Evolutionary conservation across 2,797 vertebrate species (phyloP), one percentile per base, ranked within the genome.

Genomic region (Cirrhinus mrigala): DNA sequence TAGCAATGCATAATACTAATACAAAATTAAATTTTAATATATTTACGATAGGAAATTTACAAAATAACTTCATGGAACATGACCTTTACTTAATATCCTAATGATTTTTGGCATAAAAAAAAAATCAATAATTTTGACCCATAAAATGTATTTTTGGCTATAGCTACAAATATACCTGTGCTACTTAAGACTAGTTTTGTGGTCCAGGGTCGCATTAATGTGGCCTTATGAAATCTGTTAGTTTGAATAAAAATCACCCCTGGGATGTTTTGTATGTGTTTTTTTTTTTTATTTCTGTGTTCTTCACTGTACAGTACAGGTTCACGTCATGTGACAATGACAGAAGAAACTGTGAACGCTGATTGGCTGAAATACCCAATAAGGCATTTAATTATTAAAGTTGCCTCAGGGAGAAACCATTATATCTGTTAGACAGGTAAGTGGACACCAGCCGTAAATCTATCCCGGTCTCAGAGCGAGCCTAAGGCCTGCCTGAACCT

Each of bases 381-480:
- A 91, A 91, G 94, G n/a, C 92, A 92, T 95, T 98, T 94, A 98
- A 98, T 98, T 96, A 98, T 99, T 96, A 92, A 98, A 95, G 92
- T 91, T 82, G 93, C 92, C 96, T 96, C 96, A 92, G 95, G 94
- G 95, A 95, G 96, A 96, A 96, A 96, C 95, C 94, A 94, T 97
- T 96, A 97, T 96, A 96, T 94, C 89, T 92, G 89, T 90, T 92
- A 94, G 96, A 94, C 95, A 94, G 93, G 97, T 97, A 98, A 99
- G 94, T 81, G 93, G 93, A 97, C 97, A 95, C 91, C 87, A 86
- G 88, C 83, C 90, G 74, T 94, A 94, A 92, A 93, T 92, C 91
- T 90, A 90, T 91, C 91, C 91, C 87, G 11, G 83, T 92, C 91
- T 91, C 84, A 0, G 50, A 44, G 70, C 5, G 46, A 79, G 64